phyloP scores from a whole-genome alignment of 2,113 vertebrate genomes.

The Pogonocichla stellata region DNA sequence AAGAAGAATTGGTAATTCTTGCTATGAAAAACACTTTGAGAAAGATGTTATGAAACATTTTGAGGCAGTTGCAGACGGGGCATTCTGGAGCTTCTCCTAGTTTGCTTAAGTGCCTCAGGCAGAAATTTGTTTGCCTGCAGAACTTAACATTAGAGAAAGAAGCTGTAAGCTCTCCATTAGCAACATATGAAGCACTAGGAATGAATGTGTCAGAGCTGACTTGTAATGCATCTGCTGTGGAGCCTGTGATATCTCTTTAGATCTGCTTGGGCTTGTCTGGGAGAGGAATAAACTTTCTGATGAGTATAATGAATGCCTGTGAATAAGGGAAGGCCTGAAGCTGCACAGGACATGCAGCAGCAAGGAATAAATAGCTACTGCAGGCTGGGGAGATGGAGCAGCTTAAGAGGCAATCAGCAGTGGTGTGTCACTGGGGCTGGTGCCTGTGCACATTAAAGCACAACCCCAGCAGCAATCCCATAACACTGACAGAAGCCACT shows the following conservation, averaged over 20 bases:
- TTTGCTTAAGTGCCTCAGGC: background rate
- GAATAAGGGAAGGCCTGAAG: background rate
- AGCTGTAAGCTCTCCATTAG: background rate
- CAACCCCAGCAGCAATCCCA: background rate
- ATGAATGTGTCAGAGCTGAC: background rate
- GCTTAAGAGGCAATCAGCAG: background rate
- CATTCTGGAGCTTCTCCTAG: background rate
- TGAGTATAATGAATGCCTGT: background rate
- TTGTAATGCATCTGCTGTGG: background rate
- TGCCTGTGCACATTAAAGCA: background rate
- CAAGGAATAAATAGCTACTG: background rate
- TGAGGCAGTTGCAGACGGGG: background rate
- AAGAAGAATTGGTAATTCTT: background rate
- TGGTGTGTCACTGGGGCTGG: background rate
- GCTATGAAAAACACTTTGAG: background rate
- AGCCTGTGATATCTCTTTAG: background rate
- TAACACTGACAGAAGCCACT: background rate
- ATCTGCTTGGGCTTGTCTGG: slow-evolving; percentile 5
- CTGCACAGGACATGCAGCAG: background rate
- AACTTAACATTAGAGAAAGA: background rate
- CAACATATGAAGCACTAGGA: background rate
- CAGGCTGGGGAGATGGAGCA: background rate
- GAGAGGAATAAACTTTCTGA: slow-evolving; percentile 3
- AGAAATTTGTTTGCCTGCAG: background rate
- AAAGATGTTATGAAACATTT: background rate